Evolutionary conservation across 2,888 invertebrate species (phyloP), one percentile per base, ranked within the genome.

Genomic region (Gymnoscelis rufifasciata): DNA sequence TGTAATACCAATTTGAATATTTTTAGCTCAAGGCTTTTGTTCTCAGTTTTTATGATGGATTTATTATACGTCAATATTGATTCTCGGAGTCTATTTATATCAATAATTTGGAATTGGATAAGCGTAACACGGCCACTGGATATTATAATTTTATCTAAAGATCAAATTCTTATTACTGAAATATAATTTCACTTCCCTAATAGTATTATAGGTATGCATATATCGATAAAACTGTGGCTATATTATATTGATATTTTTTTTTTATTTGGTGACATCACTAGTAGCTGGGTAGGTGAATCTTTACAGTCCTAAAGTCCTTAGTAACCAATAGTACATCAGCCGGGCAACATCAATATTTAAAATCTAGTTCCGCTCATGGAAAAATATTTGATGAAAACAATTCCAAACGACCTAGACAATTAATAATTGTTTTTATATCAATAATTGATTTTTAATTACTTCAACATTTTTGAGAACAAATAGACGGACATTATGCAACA

Each of bases 271-370:
- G 36, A 12, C 48, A 56, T 54, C 59, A 37, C 59, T 59, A 57
- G 37, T 28, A 38, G n/a, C n/a, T n/a, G n/a, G 15, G 15, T 2
- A 10, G 7, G 23, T 31, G 11, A 11, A 38, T 42, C 38, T 35
- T 31, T 42, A 39, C 47, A 48, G 19, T 19, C 19, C 19, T 19
- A 19, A 47, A 30, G 43, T 46, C 50, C 51, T 59, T 68, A 73
- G 73, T 73, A 47, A 64, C 61, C 53, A 58, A 62, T 63, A 58
- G 58, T 47, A 43, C 60, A 56, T 56, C 58, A 62, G 51, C 50
- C 60, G 57, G 54, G 43, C 57, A 58, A 61, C 66, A 63, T 60
- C 31, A n/a, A 39, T 38, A 27, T 41, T 39, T 26, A 15, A 47
- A 23, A 13, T 35, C 44, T 37, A 24, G 2, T 19, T 19, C 3